Evolutionary conservation across 2,888 invertebrate genomes (phyloP), one percentile per base, ranked within the genome.

Genomic region (Salticus scenicus): DNA sequence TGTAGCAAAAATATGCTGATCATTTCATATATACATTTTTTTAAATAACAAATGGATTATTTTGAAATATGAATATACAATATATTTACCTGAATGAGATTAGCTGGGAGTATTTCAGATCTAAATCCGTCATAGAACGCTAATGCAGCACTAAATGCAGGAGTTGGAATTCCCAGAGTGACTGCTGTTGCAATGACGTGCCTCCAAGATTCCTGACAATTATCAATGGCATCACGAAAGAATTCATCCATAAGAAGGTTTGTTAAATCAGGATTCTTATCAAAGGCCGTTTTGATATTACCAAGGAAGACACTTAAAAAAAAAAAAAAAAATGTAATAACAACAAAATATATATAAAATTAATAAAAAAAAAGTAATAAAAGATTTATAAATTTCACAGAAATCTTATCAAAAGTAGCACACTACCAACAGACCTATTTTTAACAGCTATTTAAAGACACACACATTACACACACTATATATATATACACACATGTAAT

Each of bases 81-180:
- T 37, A 37, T 7, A 14, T 47, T 57, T 91, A 94, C 95, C 93
- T 99, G 99, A 82, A 99, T 93, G 82, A 99, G 93, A 92, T 99
- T 99, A 7, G 99, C 99, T 0, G 99, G 99, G 71, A 99, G 92
- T 75, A 94, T 93, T 57, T 93, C 94, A 0, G 95, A 94, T 78
- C 98, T 94, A 91, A 97, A 99, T 0, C 99, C 99, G 92, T 99
- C 99, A 91, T 97, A 99, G 93, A 99, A 99, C 20, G 98, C 96
- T 41, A 99, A 93, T 0, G 99, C 99, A 0, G 98, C 95, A 76
- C 96, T 95, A 90, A 99, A 93, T 0, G 97, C 96, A 0, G 99
- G 99, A 17, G 96, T 95, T 0, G 99, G 98, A 75, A 98, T 95
- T n/a, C 98, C 99, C 20, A 94, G 92, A 47, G 91, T 91, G 1